Conservation (phyloP, 1,140 invertebrate species). For the Ceratitis capitata region DNA sequence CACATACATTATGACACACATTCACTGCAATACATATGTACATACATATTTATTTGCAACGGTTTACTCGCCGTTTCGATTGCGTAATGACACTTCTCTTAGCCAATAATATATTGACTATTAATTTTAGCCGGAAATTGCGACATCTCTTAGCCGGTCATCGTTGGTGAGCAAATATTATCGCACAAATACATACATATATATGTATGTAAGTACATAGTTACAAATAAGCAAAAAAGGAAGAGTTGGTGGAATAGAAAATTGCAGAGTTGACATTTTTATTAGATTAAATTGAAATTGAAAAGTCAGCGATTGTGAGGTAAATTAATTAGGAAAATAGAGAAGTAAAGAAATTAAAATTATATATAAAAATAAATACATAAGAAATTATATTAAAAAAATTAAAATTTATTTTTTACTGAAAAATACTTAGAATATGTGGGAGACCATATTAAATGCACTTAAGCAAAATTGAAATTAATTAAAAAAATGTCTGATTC, state of each 20-base stretch:
- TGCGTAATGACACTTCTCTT: background rate
- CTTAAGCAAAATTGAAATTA: too few species aligned
- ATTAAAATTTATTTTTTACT: too few species aligned
- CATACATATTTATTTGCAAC: background rate
- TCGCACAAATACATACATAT: background rate
- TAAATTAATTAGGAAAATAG: background rate
- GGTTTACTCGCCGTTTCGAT: background rate
- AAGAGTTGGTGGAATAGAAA: background rate
- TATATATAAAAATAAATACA: background rate
- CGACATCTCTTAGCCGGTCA: constrained; percentile 1
- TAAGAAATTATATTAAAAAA: background rate
- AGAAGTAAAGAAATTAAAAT: background rate
- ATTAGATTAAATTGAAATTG: background rate
- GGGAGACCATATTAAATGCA: too few species aligned
- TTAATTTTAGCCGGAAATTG: constrained; percentile 17
- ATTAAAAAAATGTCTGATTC: too few species aligned
- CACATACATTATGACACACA: background rate
- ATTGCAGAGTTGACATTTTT: background rate
- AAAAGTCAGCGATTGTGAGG: background rate
- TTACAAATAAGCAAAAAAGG: background rate
- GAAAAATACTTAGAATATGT: too few species aligned
- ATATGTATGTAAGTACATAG: too few species aligned
- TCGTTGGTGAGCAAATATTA: background rate
- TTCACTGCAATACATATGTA: background rate
- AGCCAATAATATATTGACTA: background rate